Evolutionary conservation across 2,888 invertebrate species (phyloP).

Genomic region (Conistra vaccinii): DNA sequence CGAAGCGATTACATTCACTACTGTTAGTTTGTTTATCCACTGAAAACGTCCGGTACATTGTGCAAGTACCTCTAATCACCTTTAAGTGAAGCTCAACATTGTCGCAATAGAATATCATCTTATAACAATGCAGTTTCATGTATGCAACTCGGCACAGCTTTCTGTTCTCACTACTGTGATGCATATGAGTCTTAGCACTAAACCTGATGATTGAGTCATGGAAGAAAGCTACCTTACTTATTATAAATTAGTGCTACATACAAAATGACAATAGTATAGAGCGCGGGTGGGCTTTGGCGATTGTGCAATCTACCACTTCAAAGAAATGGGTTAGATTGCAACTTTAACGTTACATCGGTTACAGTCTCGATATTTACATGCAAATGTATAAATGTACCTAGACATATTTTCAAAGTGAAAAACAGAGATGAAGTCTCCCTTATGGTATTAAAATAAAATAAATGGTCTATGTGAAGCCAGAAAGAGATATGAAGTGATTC

Average conservation of each 20-base stretch:
- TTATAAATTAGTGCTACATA: constrained; percentile 37
- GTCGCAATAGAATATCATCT: background rate
- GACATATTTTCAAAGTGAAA: constrained; percentile 46
- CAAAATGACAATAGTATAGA: constrained; percentile 63
- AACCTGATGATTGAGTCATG: constrained; percentile 8
- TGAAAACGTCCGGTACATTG: background rate
- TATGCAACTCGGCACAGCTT: background rate
- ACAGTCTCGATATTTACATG: constrained; percentile 48
- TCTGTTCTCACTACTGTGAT: background rate
- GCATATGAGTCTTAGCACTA: constrained; percentile 1
- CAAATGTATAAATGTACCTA: constrained; percentile 74
- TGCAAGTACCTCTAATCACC: background rate
- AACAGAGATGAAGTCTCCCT: constrained; percentile 45
- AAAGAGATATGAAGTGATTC: constrained; percentile 37
- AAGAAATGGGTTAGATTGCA: constrained; percentile 52
- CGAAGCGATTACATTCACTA: background rate
- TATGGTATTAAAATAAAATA: constrained; percentile 17
- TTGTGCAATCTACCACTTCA: constrained; percentile 65
- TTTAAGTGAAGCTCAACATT: background rate
- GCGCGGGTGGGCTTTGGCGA: constrained; percentile 86
- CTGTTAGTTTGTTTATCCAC: background rate
- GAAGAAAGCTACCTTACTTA: constrained; percentile 10
- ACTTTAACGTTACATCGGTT: constrained; percentile 40
- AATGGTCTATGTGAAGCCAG: constrained; percentile 40
- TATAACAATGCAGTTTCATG: background rate